Evolutionary conservation across 1,140 invertebrate genomes (phyloP).

Genomic region (Pantala flavescens): DNA sequence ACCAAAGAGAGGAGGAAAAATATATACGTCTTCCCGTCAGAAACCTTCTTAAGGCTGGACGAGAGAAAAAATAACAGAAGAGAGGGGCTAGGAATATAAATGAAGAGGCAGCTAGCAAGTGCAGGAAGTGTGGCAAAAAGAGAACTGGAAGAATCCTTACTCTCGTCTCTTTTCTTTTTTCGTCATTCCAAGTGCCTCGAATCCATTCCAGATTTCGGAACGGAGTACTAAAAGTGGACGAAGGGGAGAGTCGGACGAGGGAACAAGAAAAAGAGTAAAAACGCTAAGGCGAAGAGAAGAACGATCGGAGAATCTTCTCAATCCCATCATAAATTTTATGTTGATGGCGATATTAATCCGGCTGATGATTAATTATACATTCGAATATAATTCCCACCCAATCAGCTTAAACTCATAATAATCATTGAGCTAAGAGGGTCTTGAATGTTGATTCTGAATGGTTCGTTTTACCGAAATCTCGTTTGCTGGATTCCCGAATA

Average conservation of each 20-base stretch:
- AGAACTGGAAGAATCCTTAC: background rate
- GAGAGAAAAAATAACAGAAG: background rate
- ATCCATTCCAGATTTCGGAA: conserved; percentile 1
- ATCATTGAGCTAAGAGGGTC: too few relatives aligned
- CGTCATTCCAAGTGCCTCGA: conserved; percentile 2
- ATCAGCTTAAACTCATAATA: too few relatives aligned
- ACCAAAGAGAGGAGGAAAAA: background rate
- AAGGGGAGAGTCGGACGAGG: background rate
- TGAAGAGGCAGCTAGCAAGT: background rate
- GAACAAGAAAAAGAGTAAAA: background rate
- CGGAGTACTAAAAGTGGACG: background rate
- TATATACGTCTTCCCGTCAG: background rate
- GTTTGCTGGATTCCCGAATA: too few relatives aligned
- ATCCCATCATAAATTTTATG: too few relatives aligned
- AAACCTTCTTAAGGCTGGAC: background rate
- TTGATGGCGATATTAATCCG: too few relatives aligned
- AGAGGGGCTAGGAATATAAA: background rate
- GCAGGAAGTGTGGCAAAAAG: too few relatives aligned
- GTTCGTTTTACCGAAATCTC: too few relatives aligned
- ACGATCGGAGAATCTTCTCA: background rate
- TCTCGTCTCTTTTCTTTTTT: background rate
- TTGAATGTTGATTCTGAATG: too few relatives aligned
- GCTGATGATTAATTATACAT: too few relatives aligned
- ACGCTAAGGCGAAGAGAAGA: background rate
- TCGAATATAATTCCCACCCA: too few relatives aligned